Percentiles rank a stretch among this genome's conserved stretches.
Evolutionary conservation across 2,797 vertebrate genomes (phyloP).

Genomic region (Sebastes hubbsi): DNA sequence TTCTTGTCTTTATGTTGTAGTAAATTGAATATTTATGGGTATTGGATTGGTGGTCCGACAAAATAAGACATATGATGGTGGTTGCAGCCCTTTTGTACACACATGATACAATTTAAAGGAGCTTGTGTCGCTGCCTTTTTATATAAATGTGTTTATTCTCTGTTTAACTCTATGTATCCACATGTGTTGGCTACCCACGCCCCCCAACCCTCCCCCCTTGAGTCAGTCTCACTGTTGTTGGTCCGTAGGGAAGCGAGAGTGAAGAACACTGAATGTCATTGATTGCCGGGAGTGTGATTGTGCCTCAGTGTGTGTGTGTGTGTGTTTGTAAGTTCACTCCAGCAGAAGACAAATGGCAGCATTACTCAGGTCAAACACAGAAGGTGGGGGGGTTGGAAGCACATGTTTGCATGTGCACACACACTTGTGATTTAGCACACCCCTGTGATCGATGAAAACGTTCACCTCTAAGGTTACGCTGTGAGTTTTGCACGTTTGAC

Average conservation of each 20-base stretch:
- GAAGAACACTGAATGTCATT: constrained; percentile 39
- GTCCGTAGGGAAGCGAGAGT: background rate
- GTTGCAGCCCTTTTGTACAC: background rate
- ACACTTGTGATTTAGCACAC: constrained; percentile 15
- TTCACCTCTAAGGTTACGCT: background rate
- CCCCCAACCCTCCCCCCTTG: too few species aligned
- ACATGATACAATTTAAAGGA: background rate
- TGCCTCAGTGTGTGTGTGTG: background rate
- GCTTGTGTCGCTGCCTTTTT: background rate
- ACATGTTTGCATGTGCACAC: constrained; percentile 14
- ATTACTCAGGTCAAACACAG: constrained; percentile 5
- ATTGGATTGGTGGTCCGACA: background rate
- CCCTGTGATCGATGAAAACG: constrained; percentile 25
- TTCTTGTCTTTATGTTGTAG: background rate
- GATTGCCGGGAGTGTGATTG: constrained; percentile 15
- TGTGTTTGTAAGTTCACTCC: constrained; percentile 16
- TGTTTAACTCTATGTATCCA: background rate
- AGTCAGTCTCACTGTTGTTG: constrained; percentile 5
- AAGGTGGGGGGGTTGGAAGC: background rate
- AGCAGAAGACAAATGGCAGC: constrained; percentile 29
- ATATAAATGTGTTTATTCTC: background rate
- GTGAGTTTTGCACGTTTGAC: background rate
- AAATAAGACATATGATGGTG: background rate
- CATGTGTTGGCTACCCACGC: background rate
- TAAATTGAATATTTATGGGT: background rate